Evolutionary conservation across 2,113 vertebrate genomes (phyloP).

Genomic region (Alaudala cheleensis): DNA sequence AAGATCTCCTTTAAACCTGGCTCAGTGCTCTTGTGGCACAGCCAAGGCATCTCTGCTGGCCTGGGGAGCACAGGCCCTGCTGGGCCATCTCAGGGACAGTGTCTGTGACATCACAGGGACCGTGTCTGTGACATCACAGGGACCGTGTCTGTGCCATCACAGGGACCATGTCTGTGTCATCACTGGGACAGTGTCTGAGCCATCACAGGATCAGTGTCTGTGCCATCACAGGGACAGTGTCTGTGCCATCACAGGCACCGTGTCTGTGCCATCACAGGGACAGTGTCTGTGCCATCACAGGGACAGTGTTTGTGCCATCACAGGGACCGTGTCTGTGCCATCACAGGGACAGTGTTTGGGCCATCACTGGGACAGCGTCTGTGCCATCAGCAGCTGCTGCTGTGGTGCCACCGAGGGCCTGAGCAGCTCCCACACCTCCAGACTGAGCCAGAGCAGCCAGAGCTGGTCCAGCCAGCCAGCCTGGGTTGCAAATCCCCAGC

Average conservation of each 20-base stretch:
- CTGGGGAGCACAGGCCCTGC: background rate
- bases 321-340: background rate
- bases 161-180: background rate
- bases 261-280: background rate
- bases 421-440: slow-evolving; percentile 30
- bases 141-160: background rate
- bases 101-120: background rate
- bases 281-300: background rate
- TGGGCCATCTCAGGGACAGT: background rate
- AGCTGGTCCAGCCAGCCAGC: slow-evolving; percentile 39
- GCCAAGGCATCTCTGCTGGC: background rate
- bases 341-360: background rate
- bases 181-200: background rate
- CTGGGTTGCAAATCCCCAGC: slow-evolving; percentile 35
- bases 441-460: background rate
- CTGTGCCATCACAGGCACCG: background rate
- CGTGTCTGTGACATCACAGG: background rate
- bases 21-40: background rate
- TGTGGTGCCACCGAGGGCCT: accelerated
- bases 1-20: background rate
- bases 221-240: background rate
- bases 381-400: background rate
- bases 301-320: background rate
- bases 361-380: background rate
- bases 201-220: too few species aligned